Percentiles rank a stretch among this genome's conserved stretches.
Evolutionary conservation across 23 tunicate species (phyloP).

Genomic region (Trididemnum miniatum): DNA sequence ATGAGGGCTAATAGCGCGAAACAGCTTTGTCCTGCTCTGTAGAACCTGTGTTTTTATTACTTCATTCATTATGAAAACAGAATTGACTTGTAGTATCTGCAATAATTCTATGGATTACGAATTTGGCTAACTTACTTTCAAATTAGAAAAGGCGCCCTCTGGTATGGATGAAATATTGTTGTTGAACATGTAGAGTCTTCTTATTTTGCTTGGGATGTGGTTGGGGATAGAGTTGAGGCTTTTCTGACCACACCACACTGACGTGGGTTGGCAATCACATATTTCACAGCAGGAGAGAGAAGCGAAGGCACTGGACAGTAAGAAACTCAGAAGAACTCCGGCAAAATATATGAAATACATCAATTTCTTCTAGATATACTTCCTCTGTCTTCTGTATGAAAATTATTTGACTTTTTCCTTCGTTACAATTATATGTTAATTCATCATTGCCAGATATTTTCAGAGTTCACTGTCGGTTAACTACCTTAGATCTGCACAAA

Average conservation of each 20-base stretch:
- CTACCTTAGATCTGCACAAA: too few species aligned
- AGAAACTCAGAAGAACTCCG: neutral
- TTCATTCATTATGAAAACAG: too few species aligned
- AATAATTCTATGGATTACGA: too few species aligned
- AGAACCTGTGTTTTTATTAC: too few species aligned
- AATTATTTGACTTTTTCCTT: too few species aligned
- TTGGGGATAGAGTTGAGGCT: slow-evolving; percentile 31
- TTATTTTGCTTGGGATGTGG: slow-evolving; percentile 26
- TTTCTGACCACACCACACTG: slow-evolving; percentile 48
- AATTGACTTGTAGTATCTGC: too few species aligned
- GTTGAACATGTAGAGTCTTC: slow-evolving; percentile 49
- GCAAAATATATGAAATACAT: neutral
- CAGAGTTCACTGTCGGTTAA: too few species aligned
- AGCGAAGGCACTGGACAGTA: neutral
- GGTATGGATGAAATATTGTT: slow-evolving; percentile 62
- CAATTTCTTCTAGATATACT: neutral
- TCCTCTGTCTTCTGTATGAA: neutral
- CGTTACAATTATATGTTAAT: too few species aligned
- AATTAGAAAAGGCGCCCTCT: slow-evolving; percentile 25
- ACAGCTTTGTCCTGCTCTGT: too few species aligned
- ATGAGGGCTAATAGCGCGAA: too few species aligned
- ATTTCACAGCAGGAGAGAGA: neutral
- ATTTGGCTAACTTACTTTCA: slow-evolving; percentile 57
- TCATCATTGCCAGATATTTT: too few species aligned
- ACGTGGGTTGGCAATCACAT: slow-evolving; percentile 18